Evolutionary conservation across 2,888 invertebrate species (phyloP), one percentile per base, ranked within the genome.

Genomic region (Erebia ligea): DNA sequence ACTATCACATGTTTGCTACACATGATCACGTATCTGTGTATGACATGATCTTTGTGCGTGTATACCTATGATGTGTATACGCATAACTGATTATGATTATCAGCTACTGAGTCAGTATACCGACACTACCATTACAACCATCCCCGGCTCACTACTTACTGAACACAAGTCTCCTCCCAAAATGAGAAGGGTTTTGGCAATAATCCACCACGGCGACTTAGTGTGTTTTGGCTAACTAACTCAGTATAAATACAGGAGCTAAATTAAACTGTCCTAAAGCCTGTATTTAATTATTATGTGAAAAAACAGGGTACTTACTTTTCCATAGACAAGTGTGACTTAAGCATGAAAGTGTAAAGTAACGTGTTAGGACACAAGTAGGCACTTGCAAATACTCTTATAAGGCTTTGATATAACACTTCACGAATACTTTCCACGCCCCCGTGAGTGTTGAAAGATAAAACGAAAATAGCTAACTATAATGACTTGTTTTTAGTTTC

Each of bases 361-460:
- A 63, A 72, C 72, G 67, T 63, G 72, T 70, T 63, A 73, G 68
- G 70, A 72, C 64, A 72, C 59, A 59, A 72, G 72, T 68, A 69
- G 67, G 64, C 67, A 56, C 70, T 73, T 65, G 56, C 67, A 65
- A 57, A 73, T 70, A 68, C 64, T 45, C 65, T 64, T 65, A 56
- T 56, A 64, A 70, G 61, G 61, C 72, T 68, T 71, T 70, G 61
- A 73, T 70, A 68, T 64, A 70, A 73, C 72, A 67, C 72, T 73
- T 65, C 50, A 72, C 72, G 34, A 56, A 58, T 64, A 64, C 69
- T 69, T 64, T 57, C 58, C 63, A 58, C 64, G 62, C 59, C 61
- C 52, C 42, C 56, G 64, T 34, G 15, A 64, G 57, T 57, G 63
- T 58, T 58, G 50, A 8, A 19, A 64, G 21, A 25, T 56, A 48